A percentile compares a stretch with the other conserved stretches of the same genome.
Evolutionary conservation across 1,140 invertebrate genomes (phyloP).

Genomic region (Helicoverpa zea): DNA sequence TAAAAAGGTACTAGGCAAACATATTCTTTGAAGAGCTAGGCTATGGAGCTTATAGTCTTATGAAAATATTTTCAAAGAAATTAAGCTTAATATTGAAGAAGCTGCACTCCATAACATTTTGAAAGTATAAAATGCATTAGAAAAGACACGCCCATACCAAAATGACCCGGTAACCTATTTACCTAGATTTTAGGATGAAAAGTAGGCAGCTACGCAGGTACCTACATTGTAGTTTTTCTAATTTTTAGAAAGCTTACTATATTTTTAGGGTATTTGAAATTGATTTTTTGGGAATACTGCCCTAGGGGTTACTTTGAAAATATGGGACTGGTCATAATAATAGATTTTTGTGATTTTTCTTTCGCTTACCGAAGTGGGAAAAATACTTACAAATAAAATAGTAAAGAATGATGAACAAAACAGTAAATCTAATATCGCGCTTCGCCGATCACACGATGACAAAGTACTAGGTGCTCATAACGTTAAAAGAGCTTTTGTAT

Average conservation of each 20-base stretch:
- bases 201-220: not conserved
- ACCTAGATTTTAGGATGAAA: not conserved
- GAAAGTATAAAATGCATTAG: not conserved
- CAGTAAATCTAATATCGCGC: conserved; percentile 29
- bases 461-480: conserved; percentile 71
- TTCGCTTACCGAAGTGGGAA: too few relatives aligned
- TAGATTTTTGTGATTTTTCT: too few relatives aligned
- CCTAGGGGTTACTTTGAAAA: too few relatives aligned
- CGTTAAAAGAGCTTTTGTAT: conserved; percentile 61
- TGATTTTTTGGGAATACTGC: not conserved
- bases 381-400: not conserved
- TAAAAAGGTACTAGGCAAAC: too few relatives aligned
- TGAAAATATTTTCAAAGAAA: too few relatives aligned
- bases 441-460: conserved; percentile 42
- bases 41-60: too few relatives aligned
- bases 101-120: not conserved
- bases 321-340: too few relatives aligned
- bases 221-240: not conserved
- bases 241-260: not conserved
- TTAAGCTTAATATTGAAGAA: not conserved
- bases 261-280: not conserved
- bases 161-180: not conserved
- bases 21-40: too few relatives aligned
- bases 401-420: not conserved
- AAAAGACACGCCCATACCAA: too few relatives aligned